These are phyloP conservation scores for Neotoxoptera formosana DNA, from an alignment of 1,140 invertebrate genomes.

Conservation along the genomic window DNA sequence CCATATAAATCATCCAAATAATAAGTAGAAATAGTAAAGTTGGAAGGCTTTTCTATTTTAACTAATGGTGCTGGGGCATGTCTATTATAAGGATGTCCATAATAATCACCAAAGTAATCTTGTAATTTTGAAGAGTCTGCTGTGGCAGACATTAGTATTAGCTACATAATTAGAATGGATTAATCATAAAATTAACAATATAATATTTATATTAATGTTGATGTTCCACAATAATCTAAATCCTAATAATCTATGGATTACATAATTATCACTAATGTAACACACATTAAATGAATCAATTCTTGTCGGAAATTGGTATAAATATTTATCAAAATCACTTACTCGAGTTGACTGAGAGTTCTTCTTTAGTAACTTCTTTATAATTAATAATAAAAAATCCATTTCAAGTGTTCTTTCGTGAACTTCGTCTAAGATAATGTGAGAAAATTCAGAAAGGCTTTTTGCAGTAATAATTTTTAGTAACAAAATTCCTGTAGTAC, in stretches of 20 bases:
- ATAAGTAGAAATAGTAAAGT: slow-evolving; percentile 69
- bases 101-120: slow-evolving; percentile 72
- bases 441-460: slow-evolving; percentile 74
- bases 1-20: slow-evolving; percentile 71
- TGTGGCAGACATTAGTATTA: slow-evolving; percentile 90
- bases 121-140: slow-evolving; percentile 77
- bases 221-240: background rate
- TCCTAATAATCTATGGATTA: background rate
- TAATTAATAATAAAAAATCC: slow-evolving; percentile 88
- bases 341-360: slow-evolving; percentile 76
- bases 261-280: background rate
- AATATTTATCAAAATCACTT: slow-evolving; percentile 59
- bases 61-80: slow-evolving; percentile 68
- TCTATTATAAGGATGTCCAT: slow-evolving; percentile 65
- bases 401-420: slow-evolving; percentile 95
- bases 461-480: slow-evolving; percentile 69
- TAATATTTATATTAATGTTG: background rate
- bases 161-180: slow-evolving; percentile 63
- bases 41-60: slow-evolving; percentile 66
- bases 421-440: slow-evolving; percentile 94
- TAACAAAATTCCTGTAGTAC: slow-evolving; percentile 78
- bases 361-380: slow-evolving; percentile 80
- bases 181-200: slow-evolving; percentile 28
- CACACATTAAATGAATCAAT: background rate
- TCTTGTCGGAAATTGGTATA: background rate